phyloP scores from a whole-genome alignment of 2,797 vertebrate genomes.

The Limnodromus scolopaceus region DNA sequence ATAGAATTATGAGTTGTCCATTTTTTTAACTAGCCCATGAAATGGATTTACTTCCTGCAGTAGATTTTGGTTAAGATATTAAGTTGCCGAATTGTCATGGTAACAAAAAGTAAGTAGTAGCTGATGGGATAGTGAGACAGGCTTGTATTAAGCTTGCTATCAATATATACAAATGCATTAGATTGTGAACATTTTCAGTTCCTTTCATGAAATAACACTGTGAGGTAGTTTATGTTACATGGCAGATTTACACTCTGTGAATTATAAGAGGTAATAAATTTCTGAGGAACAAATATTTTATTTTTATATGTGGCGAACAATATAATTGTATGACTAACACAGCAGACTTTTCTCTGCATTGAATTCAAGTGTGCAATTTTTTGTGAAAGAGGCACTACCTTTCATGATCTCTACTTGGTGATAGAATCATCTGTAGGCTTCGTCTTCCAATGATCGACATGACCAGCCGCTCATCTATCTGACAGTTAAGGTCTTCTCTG shows the following conservation, averaged over 20 bases:
- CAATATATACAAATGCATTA: background rate
- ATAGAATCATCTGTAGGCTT: background rate
- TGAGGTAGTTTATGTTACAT: background rate
- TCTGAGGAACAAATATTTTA: background rate
- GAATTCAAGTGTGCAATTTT: background rate
- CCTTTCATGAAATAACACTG: background rate
- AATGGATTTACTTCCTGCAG: background rate
- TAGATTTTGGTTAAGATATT: background rate
- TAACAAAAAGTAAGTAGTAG: conserved; percentile 14
- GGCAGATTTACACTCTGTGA: background rate
- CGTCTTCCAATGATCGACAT: accelerated
- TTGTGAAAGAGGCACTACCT: background rate
- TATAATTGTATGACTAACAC: background rate
- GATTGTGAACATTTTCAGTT: background rate
- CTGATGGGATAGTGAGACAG: background rate
- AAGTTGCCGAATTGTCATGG: conserved; percentile 44
- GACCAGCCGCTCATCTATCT: background rate
- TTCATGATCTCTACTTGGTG: background rate
- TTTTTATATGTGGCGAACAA: background rate
- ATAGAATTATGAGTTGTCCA: background rate
- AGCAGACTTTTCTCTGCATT: background rate
- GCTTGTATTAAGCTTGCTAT: background rate
- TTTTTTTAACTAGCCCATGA: background rate
- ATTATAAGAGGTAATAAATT: background rate
- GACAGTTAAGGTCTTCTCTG: background rate